Evolutionary conservation across 1,140 invertebrate genomes (phyloP), one percentile per base, ranked within the genome.

Genomic region (Cryptotermes secundus): DNA sequence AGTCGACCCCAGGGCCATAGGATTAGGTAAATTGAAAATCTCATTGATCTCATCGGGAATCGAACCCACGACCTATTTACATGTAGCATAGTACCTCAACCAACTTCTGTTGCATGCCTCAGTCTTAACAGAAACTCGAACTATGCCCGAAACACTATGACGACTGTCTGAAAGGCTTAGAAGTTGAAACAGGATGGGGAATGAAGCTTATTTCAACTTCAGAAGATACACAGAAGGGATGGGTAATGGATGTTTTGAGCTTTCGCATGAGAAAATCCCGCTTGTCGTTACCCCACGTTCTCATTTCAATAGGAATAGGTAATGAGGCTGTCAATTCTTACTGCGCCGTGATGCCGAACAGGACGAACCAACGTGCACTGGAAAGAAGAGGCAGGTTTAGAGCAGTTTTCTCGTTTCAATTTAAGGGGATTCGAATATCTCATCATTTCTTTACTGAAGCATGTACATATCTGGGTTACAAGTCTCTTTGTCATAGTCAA

Each of bases 191-290:
- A 9, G 7, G 45, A 19, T 49, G 22, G 45, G 45, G 12, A 3
- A 49, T 72, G 59, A 31, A n/a, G 59, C 59, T 72, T 72, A 72
- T 72, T 72, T 72, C 26, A 72, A 72, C 59, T 72, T 72, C n/a
- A 6, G 59, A 72, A n/a, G 59, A 72, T 26, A 31, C 12, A 72
- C 26, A 49, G 59, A 31, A 72, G 59, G 59, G 59, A 72, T 72
- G 59, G 59, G 59, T 72, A 72, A 72, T 72, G 59, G 59, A 72
- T 31, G 59, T 31, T 72, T 31, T 72, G 59, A 72, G 59, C 59
- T 72, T 72, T 72, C 45, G 45, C 45, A 49, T 49, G 45, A 49
- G 45, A 49, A 19, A 3, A 49, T 49, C 19, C 19, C 19, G 19
- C 59, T 72, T n/a, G 16, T 16, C 3, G 26, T 2, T 72, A 31